A percentile compares a stretch with the other conserved stretches of the same genome.
phyloP scores from a whole-genome alignment of 2,888 invertebrate species.

The Megalurothrips usitatus region DNA sequence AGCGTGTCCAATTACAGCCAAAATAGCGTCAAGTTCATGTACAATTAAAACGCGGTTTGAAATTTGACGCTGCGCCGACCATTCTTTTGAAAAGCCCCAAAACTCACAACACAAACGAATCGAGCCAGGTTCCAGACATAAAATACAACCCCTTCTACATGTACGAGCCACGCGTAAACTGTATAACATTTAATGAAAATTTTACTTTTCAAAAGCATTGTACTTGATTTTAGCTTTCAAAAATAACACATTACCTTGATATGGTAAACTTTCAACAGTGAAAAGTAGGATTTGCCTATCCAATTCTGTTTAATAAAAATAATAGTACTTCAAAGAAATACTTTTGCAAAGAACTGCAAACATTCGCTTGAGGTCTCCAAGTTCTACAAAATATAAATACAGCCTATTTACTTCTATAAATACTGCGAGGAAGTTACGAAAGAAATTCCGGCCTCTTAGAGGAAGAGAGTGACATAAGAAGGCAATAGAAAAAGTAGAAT shows the following conservation, averaged over 20 bases:
- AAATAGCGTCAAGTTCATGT: too few relatives aligned
- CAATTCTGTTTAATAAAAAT: slow-evolving; percentile 19
- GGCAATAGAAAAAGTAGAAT: too few relatives aligned
- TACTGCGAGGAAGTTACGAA: not conserved
- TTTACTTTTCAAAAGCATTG: not conserved
- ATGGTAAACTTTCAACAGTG: not conserved
- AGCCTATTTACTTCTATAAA: not conserved
- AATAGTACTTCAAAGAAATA: not conserved
- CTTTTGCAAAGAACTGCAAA: not conserved
- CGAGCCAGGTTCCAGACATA: too few relatives aligned
- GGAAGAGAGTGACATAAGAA: too few relatives aligned
- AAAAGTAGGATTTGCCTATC: not conserved
- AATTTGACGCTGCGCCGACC: too few relatives aligned
- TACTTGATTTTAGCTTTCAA: not conserved
- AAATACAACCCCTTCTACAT: too few relatives aligned
- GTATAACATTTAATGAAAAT: too few relatives aligned
- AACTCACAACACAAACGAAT: too few relatives aligned
- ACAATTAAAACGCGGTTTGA: too few relatives aligned
- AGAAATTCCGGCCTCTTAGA: not conserved
- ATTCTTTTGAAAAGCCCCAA: too few relatives aligned
- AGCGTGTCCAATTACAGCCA: too few relatives aligned
- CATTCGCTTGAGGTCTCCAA: not conserved
- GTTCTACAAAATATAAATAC: slow-evolving; percentile 14
- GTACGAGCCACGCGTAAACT: too few relatives aligned
- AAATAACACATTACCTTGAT: slow-evolving; percentile 8